phyloP scores from a whole-genome alignment of 2,797 vertebrate genomes.

The Syndactyla subalaris region DNA sequence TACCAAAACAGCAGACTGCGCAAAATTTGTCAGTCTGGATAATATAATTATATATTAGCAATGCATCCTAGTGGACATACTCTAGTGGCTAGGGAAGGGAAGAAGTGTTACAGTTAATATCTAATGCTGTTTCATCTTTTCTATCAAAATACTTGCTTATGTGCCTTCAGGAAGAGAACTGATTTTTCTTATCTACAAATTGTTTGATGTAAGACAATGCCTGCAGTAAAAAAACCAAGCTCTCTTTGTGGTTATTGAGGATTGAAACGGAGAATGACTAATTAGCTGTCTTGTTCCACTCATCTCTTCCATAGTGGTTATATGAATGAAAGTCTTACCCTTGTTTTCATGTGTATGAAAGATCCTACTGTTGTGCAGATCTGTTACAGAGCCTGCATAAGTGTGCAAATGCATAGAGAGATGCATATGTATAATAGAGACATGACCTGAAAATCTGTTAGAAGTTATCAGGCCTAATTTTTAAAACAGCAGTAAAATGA shows the following conservation, averaged over 20 bases:
- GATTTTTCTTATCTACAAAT: constrained; percentile 40
- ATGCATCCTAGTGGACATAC: not conserved
- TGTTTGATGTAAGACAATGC: constrained; percentile 53
- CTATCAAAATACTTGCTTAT: constrained; percentile 14
- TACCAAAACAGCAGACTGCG: not conserved
- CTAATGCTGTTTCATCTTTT: constrained; percentile 58
- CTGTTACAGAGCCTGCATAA: not conserved
- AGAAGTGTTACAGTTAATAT: constrained; percentile 11
- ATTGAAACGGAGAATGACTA: constrained; percentile 7
- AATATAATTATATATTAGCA: constrained; percentile 3
- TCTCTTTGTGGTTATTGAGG: not conserved
- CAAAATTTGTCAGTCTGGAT: constrained; percentile 15
- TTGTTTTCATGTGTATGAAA: not conserved
- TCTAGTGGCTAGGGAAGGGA: not conserved
- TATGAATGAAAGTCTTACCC: not conserved
- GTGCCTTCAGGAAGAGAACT: constrained; percentile 42
- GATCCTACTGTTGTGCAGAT: not conserved
- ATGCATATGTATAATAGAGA: not conserved
- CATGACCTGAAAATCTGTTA: not conserved
- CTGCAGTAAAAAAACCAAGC: constrained; percentile 25
- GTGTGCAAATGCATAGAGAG: not conserved
- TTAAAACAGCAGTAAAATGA: not conserved
- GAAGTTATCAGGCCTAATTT: not conserved
- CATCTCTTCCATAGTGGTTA: not conserved
- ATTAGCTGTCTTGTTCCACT: constrained; percentile 38